phyloP scores from a whole-genome alignment of 92 coral and sea anemone genomes.

The Parazoanthus atlanticus region DNA sequence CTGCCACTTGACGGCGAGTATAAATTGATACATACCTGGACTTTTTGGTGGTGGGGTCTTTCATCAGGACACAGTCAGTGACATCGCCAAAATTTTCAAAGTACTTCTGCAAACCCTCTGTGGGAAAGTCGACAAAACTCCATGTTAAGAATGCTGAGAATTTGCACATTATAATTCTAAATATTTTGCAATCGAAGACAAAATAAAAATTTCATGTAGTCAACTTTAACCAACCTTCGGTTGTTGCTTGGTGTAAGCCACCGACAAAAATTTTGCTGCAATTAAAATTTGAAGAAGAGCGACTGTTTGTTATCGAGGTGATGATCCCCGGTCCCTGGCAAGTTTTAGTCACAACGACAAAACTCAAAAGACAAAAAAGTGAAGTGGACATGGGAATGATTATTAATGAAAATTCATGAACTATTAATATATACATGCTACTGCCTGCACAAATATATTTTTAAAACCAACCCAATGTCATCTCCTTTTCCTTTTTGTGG shows the following conservation, averaged over 20 bases:
- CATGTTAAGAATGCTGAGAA: neutral
- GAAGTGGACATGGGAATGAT: too few species aligned
- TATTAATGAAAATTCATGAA: too few species aligned
- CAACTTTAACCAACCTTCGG: conserved; percentile 60
- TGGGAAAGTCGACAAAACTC: conserved; percentile 10
- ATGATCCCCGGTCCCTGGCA: too few species aligned
- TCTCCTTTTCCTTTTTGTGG: conserved; percentile 73
- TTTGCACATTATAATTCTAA: neutral
- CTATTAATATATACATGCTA: neutral
- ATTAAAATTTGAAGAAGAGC: neutral
- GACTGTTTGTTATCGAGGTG: too few species aligned
- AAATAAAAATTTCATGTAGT: too few species aligned
- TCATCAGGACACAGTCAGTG: conserved; percentile 94
- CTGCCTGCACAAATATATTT: neutral
- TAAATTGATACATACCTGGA: conserved; percentile 71
- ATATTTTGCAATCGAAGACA: neutral
- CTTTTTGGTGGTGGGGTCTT: conserved; percentile 92
- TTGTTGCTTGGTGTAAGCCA: conserved; percentile 79
- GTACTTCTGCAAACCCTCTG: conserved; percentile 91
- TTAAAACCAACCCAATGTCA: conserved; percentile 82
- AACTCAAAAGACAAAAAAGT: too few species aligned
- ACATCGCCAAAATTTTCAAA: conserved; percentile 91
- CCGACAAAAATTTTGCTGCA: conserved; percentile 95
- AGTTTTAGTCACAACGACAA: too few species aligned
- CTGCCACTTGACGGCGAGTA: too few species aligned